Conservation (phyloP, 1,140 invertebrate genomes). For the Lithobius niger region DNA sequence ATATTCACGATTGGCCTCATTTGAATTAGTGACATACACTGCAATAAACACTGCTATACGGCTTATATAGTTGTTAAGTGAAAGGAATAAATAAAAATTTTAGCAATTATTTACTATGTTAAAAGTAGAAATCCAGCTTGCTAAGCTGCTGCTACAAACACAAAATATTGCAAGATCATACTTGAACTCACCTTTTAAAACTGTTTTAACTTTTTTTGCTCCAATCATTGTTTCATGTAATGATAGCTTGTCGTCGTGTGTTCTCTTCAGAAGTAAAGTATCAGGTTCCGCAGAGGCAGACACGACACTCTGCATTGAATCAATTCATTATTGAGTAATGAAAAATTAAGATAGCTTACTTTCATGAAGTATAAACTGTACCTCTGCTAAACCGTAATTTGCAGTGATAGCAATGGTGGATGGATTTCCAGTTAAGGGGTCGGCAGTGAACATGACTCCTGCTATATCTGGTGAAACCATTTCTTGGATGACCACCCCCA, state of each 20-base stretch:
- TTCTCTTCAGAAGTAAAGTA: constrained; percentile 44
- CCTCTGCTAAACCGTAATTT: constrained; percentile 68
- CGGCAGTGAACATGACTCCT: constrained; percentile 64
- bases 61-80: too few species aligned
- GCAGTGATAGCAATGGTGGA: constrained; percentile 53
- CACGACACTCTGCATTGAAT: constrained; percentile 50
- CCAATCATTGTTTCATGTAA: constrained; percentile 39
- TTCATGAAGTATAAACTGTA: constrained; percentile 22
- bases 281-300: constrained; percentile 59
- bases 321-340: not conserved
- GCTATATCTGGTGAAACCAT: constrained; percentile 54
- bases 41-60: too few species aligned
- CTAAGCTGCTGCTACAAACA: too few species aligned
- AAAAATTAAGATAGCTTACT: constrained; percentile 9
- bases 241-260: constrained; percentile 33
- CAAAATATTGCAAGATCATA: too few species aligned
- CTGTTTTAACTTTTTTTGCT: constrained; percentile 41
- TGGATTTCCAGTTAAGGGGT: constrained; percentile 54
- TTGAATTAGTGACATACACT: too few species aligned
- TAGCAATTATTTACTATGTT: too few species aligned
- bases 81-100: too few species aligned
- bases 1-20: too few species aligned
- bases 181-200: constrained; percentile 19
- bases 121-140: too few species aligned
- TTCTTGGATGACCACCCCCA: constrained; percentile 68